Base-by-base conservation (phyloP, 1,140 invertebrate species). In the Polypedilum vanderplanki region DNA sequence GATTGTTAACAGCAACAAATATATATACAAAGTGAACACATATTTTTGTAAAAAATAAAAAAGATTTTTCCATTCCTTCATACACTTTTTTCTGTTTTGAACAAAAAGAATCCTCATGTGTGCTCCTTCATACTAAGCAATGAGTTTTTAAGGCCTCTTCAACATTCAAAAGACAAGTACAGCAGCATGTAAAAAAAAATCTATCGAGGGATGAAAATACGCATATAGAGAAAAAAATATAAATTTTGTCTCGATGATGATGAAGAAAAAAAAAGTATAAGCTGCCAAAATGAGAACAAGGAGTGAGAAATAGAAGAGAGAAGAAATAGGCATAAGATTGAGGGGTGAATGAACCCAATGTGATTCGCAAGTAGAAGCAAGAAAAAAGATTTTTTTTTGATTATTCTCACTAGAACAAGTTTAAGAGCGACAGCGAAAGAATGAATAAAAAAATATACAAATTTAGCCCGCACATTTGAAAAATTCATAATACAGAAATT, bases 381-480 rank as follows among this genome's bases (percentile, higher is more conserved):
- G 41, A 46, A n/a, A 12, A 57, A 33, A 33, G 24, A 33, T 33
- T 33, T 33, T 33, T 33, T 33, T 57, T 57, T 57, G 46, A 57
- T 57, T 57, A 57, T 57, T 57, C 46, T 57, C n/a, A 15, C n/a
- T 57, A 57, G 46, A 57, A 57, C 46, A 57, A 57, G 46, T 57
- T 57, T 57, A n/a, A 57, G 46, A 57, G 12, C 24, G 24, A 33
- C 24, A 33, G 24, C 24, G 24, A 33, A 33, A 33, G 24, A 33
- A 5, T 33, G 24, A 33, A 33, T 33, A 33, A 1, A 33, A 57
- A 57, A 8, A 65, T 8, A 65, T 65, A 65, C n/a, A 65, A 65
- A 67, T 17, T 70, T 20, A 70, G 65, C 65, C 65, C 46, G 46
- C 46, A 57, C 46, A n/a, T 20, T 70, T 70, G 20, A 70, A 70